Evolutionary conservation across 2,888 invertebrate genomes (phyloP).

Genomic region (Anagyrus pseudococci): DNA sequence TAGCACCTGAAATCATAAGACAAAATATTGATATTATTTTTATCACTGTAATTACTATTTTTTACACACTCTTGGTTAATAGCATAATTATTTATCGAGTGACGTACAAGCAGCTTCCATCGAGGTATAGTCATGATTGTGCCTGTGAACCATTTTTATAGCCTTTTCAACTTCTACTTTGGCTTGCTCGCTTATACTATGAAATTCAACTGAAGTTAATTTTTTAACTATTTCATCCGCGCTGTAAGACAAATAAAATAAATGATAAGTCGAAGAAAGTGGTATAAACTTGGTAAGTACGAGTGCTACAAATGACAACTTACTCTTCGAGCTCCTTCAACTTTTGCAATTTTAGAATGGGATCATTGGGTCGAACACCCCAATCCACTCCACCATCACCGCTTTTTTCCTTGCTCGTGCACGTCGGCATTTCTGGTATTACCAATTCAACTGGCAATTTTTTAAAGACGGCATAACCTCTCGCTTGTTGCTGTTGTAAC

Average conservation of each 20-base stretch:
- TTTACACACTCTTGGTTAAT: not conserved
- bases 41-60: too few relatives aligned
- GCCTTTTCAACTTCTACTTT: conserved; percentile 65
- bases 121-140: conserved; percentile 73
- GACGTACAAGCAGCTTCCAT: conserved; percentile 74
- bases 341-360: conserved; percentile 65
- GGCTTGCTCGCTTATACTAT: conserved; percentile 66
- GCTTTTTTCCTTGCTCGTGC: conserved; percentile 71
- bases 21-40: not conserved
- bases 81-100: conserved; percentile 17
- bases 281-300: not conserved
- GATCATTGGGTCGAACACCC: conserved; percentile 64
- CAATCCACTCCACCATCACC: conserved; percentile 73
- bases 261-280: not conserved
- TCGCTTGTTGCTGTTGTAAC: too few relatives aligned
- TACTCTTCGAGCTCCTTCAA: conserved; percentile 77
- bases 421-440: conserved; percentile 73
- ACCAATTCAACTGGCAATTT: conserved; percentile 75
- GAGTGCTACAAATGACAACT: conserved; percentile 43
- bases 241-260: conserved; percentile 62
- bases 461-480: conserved; percentile 68
- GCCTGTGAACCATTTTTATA: conserved; percentile 71
- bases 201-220: conserved; percentile 75
- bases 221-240: conserved; percentile 75
- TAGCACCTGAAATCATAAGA: conserved; percentile 71